A percentile compares a stretch with the other conserved stretches of the same genome.
Conservation (phyloP, 2,113 vertebrate genomes). For the Crotalus horridus region DNA sequence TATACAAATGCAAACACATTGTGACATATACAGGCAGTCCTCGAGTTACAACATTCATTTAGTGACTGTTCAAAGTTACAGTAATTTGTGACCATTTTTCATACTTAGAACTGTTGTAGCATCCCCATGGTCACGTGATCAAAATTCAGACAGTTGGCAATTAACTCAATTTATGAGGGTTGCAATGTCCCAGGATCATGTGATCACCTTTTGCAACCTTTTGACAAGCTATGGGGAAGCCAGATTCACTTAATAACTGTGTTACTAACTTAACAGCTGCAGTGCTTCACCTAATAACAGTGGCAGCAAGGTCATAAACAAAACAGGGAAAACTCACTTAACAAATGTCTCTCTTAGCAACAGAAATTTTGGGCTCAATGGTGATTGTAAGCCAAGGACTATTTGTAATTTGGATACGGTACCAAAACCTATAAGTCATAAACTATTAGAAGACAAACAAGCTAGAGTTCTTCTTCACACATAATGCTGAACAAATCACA, state of each 20-base stretch:
- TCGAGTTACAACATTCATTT: neutral
- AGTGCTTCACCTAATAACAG: neutral
- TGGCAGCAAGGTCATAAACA: neutral
- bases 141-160: neutral
- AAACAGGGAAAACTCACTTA: neutral
- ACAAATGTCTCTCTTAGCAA: neutral
- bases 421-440: neutral
- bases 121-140: neutral
- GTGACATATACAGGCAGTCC: neutral
- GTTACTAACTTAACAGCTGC: neutral
- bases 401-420: neutral
- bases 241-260: neutral
- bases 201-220: neutral
- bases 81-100: neutral
- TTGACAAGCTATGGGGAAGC: neutral
- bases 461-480: neutral
- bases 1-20: neutral
- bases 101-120: neutral
- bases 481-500: neutral
- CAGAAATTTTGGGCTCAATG: neutral
- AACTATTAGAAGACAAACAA: neutral
- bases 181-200: neutral
- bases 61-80: neutral
- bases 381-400: neutral
- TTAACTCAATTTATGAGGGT: neutral